Conservation (phyloP, 2,888 invertebrate genomes). For the Apantesis nais region DNA sequence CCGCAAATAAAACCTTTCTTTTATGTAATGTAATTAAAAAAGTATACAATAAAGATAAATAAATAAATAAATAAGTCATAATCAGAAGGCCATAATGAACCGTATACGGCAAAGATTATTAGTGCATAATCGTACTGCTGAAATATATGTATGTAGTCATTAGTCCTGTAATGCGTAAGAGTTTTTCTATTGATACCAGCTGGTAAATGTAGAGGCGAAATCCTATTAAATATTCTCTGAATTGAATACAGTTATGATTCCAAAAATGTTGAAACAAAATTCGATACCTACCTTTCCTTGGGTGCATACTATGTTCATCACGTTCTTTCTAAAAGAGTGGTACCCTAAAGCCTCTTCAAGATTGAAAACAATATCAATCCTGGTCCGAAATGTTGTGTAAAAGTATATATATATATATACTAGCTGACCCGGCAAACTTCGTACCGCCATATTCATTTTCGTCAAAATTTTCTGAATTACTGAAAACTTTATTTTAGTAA, state of each 20-base stretch:
- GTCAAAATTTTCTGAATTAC: no score
- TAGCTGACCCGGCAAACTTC: no score
- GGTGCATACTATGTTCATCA: constrained; percentile 16
- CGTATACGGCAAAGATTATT: constrained; percentile 14
- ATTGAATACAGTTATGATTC: constrained; percentile 9
- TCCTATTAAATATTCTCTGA: constrained; percentile 6
- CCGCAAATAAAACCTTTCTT: no score
- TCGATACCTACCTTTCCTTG: constrained; percentile 28
- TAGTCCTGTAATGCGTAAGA: constrained; percentile 6
- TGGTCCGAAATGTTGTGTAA: not conserved
- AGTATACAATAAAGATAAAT: no score
- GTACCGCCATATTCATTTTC: no score
- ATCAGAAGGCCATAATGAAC: not conserved
- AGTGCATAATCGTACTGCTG: constrained; percentile 13
- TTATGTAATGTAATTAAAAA: no score
- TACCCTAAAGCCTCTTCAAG: constrained; percentile 25
- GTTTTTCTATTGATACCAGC: constrained; percentile 14
- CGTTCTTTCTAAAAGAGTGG: constrained; percentile 10
- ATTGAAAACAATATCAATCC: no score
- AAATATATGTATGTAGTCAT: constrained; percentile 5
- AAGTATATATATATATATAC: no score
- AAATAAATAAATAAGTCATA: constrained; percentile 29
- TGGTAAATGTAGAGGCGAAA: constrained; percentile 10
- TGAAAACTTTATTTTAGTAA: no score
- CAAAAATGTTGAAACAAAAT: constrained; percentile 13